A percentile compares a stretch with the other conserved stretches of the same genome.
phyloP scores from a whole-genome alignment of 1,140 invertebrate species.

The Ericerus pela region DNA sequence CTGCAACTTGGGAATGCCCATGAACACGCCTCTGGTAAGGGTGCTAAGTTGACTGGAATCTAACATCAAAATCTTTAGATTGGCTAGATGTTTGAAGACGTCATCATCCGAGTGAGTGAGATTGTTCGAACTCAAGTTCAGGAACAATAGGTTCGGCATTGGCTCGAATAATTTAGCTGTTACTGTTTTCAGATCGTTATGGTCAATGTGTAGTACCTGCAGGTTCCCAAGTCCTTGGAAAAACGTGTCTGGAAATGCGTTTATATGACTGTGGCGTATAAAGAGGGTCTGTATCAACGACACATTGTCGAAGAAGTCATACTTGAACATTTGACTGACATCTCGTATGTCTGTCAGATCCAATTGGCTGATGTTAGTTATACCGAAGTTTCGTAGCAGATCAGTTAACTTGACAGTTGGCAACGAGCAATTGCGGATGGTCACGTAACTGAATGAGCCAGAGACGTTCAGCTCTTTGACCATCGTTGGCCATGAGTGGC shows the following conservation, averaged over 20 bases:
- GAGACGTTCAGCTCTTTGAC: no score
- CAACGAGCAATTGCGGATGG: no score
- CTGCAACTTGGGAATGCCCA: background rate
- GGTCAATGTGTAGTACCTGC: conserved; percentile 62
- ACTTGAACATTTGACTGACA: background rate
- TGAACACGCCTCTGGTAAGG: background rate
- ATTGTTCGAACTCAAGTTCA: background rate
- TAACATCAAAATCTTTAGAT: background rate
- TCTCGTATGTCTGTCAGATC: no score
- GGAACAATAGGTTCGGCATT: background rate
- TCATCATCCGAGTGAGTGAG: background rate
- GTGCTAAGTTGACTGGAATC: background rate
- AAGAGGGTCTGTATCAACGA: no score
- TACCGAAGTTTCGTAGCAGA: no score
- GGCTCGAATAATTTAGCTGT: background rate
- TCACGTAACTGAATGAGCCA: no score
- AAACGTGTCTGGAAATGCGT: background rate
- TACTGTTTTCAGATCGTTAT: conserved; percentile 37
- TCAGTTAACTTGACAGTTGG: no score
- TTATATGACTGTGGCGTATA: background rate
- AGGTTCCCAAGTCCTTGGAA: conserved; percentile 78
- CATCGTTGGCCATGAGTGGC: no score
- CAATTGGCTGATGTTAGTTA: no score
- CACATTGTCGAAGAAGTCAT: background rate
- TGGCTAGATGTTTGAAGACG: background rate